A percentile compares a stretch with the other conserved stretches of the same genome.
phyloP scores from a whole-genome alignment of 1,140 invertebrate species.

The Anastrepha obliqua region DNA sequence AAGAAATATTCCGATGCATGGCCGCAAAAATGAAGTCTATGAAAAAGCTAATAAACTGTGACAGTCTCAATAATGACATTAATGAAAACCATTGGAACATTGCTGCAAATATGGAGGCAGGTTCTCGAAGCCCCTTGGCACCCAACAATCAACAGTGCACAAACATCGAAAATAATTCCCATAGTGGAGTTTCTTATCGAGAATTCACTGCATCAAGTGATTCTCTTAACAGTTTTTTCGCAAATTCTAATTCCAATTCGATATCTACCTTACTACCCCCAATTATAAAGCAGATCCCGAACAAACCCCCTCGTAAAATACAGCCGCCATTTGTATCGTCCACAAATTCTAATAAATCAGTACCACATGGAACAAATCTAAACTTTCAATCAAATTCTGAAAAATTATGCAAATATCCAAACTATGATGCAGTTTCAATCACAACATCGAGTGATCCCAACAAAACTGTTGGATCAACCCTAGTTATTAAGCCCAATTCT shows the following conservation, averaged over 20 bases:
- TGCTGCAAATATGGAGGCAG: constrained; percentile 83
- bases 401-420: constrained; percentile 70
- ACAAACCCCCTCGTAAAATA: constrained; percentile 71
- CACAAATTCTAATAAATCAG: constrained; percentile 56
- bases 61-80: constrained; percentile 80
- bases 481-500: constrained; percentile 67
- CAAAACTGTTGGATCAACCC: constrained; percentile 62
- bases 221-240: constrained; percentile 68
- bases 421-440: constrained; percentile 72
- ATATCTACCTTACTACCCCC: background rate
- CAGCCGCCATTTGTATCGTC: constrained; percentile 54
- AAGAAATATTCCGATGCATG: constrained; percentile 87
- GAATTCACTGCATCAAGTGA: constrained; percentile 70
- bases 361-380: background rate
- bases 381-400: constrained; percentile 65
- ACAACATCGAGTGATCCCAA: constrained; percentile 65
- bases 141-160: constrained; percentile 74
- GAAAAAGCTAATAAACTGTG: constrained; percentile 85
- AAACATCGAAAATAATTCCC: constrained; percentile 64
- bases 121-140: constrained; percentile 85
- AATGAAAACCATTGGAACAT: constrained; percentile 85
- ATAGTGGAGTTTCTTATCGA: constrained; percentile 66
- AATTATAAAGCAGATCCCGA: constrained; percentile 67
- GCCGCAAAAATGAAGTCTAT: constrained; percentile 88
- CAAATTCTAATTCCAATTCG: constrained; percentile 54